These are phyloP conservation scores for Ormyrus labotus DNA, from an alignment of 2,888 invertebrate species.

Conservation along the genomic window DNA sequence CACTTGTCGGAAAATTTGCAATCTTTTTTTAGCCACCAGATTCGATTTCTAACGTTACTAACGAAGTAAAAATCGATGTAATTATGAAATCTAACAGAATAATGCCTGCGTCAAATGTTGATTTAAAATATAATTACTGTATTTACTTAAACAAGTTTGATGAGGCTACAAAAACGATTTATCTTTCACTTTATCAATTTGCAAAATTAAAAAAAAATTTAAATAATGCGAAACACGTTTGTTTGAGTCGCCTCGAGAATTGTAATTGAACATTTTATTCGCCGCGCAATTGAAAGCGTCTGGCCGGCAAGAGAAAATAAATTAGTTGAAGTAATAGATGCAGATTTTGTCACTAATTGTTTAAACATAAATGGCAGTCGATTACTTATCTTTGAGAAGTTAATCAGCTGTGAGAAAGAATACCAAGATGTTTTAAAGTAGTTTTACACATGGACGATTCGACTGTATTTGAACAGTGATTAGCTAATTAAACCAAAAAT, in stretches of 20 bases:
- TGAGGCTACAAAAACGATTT: background rate
- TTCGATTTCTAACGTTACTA: too few species aligned
- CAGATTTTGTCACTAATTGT: background rate
- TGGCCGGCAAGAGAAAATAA: too few species aligned
- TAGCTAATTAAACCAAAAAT: background rate
- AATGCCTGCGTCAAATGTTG: background rate
- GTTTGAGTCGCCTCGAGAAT: too few species aligned
- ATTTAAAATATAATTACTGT: background rate
- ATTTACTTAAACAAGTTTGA: background rate
- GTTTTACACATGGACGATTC: background rate
- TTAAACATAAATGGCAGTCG: background rate
- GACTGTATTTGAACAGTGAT: slow-evolving; percentile 7
- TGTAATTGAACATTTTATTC: too few species aligned
- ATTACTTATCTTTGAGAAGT: background rate
- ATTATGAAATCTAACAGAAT: too few species aligned
- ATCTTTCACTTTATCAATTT: background rate
- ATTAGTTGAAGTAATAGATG: too few species aligned
- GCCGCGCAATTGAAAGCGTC: too few species aligned
- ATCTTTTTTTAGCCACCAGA: too few species aligned
- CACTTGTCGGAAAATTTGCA: too few species aligned
- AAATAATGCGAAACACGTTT: too few species aligned
- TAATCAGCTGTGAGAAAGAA: background rate
- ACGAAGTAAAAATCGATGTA: too few species aligned
- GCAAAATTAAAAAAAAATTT: too few species aligned
- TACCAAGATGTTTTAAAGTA: slow-evolving; percentile 4